A percentile compares a stretch with the other conserved stretches of the same genome.
Evolutionary conservation across 2,797 vertebrate species (phyloP).

Genomic region (Acanthurus lineatus): DNA sequence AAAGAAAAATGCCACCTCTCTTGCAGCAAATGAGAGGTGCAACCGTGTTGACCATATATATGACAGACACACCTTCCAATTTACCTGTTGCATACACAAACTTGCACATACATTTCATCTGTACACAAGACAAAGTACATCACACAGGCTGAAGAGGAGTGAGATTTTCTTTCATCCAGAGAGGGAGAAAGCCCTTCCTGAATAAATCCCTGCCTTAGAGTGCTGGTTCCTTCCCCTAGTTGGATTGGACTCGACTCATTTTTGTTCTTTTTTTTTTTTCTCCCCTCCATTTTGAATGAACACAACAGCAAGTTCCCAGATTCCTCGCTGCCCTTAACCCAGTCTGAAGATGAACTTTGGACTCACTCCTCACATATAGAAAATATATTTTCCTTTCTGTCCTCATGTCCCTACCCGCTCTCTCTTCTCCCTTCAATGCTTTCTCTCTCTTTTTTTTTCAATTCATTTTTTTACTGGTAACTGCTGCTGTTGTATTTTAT

Average conservation of each 20-base stretch:
- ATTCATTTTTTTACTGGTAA: slow-evolving; percentile 96
- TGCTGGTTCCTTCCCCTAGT: slow-evolving; percentile 87
- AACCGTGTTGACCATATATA: slow-evolving; percentile 82
- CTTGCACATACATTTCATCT: slow-evolving; percentile 80
- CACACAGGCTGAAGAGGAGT: slow-evolving; percentile 84
- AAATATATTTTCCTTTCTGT: slow-evolving; percentile 85
- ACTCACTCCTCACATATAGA: slow-evolving; percentile 83
- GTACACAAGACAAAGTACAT: slow-evolving; percentile 77
- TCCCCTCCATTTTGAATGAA: slow-evolving; percentile 85
- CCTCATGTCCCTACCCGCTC: slow-evolving; percentile 63
- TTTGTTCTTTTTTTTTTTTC: slow-evolving; percentile 72
- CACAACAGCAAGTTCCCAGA: slow-evolving; percentile 90
- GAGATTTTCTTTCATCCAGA: slow-evolving; percentile 83
- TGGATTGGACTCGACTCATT: slow-evolving; percentile 87
- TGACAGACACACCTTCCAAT: slow-evolving; percentile 84
- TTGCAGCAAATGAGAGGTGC: slow-evolving; percentile 86
- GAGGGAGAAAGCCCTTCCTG: slow-evolving; percentile 84
- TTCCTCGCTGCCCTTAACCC: slow-evolving; percentile 80
- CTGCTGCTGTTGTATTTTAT: slow-evolving; percentile 99
- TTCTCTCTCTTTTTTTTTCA: slow-evolving; percentile 75
- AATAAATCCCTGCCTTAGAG: slow-evolving; percentile 89
- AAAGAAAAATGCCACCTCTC: slow-evolving; percentile 87
- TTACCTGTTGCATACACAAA: slow-evolving; percentile 82
- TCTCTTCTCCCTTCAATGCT: slow-evolving; percentile 70
- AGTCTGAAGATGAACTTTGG: slow-evolving; percentile 85